Base-by-base conservation (phyloP, 2,888 invertebrate species). In the Sclerodermus sp. region DNA sequence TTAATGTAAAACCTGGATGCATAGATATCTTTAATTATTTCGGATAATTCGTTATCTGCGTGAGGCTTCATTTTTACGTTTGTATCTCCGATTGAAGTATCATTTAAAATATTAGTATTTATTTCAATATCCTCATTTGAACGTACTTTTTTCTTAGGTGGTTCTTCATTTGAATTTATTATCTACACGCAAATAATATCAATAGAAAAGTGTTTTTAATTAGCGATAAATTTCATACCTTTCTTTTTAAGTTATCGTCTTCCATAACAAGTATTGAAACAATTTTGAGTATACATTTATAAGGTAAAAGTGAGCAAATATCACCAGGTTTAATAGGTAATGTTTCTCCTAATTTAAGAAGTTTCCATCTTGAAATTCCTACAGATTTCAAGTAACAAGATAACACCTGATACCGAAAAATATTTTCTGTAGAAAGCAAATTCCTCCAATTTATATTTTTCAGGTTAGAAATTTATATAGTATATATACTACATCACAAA, bases 231-330 rank as follows among this genome's bases (percentile, higher is more conserved):
- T 39, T 48, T n/a, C n/a, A n/a, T n/a, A 70, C 70, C 55, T 67
- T 65, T 50, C 70, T 61, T 45, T 70, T 67, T 1, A 39, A 39
- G 23, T 52, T 52, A 40, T 42, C 53, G 8, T 53, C 48, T 29
- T 53, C 51, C 51, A 57, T 53, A 3, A 12, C 50, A 3, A 57
- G 34, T 4, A 49, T 30, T 5, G 54, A 49, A 30, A 65, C 47
- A 29, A 73, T 38, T 57, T 66, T 72, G 50, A 71, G 64, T 67
- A 68, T 71, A 53, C 64, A 67, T 57, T 60, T 65, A 34, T 64
- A 48, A 12, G 60, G 59, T 32, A 64, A 37, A 3, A 73, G n/a
- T n/a, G 66, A 64, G 43, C 65, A 72, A 40, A 64, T 53, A 39
- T 73, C 69, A 15, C 62, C 64, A 3, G 64, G 39, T n/a, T 57